phyloP scores from a whole-genome alignment of 2,888 invertebrate species.

The Dilophus febrilis region DNA sequence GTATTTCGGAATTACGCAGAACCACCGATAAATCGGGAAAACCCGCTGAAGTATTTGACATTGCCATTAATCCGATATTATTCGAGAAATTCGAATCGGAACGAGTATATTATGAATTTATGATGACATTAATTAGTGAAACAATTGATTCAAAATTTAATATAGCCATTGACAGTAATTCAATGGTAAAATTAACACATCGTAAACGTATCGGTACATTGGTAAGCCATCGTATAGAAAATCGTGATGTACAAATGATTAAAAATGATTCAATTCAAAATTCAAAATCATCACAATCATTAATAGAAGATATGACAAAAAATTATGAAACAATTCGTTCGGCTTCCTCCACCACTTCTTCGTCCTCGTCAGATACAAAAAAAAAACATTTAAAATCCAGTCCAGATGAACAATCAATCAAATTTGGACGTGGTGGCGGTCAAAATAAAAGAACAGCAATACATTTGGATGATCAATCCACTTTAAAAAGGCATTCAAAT shows the following conservation, averaged over 20 bases:
- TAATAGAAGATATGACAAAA: slow-evolving; percentile 1
- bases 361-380: too few relatives aligned
- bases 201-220: slow-evolving; percentile 56
- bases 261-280: slow-evolving; percentile 3
- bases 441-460: too few relatives aligned
- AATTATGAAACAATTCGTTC: not conserved
- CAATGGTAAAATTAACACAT: slow-evolving; percentile 51
- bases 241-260: slow-evolving; percentile 32
- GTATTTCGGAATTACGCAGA: slow-evolving; percentile 64
- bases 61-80: slow-evolving; percentile 65
- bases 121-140: slow-evolving; percentile 62
- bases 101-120: slow-evolving; percentile 57
- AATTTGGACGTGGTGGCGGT: too few relatives aligned
- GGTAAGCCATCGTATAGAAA: slow-evolving; percentile 56
- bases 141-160: slow-evolving; percentile 64
- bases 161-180: slow-evolving; percentile 45
- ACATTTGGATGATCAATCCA: too few relatives aligned
- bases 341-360: too few relatives aligned
- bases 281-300: not conserved
- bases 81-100: slow-evolving; percentile 55
- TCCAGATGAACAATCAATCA: too few relatives aligned
- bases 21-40: slow-evolving; percentile 63
- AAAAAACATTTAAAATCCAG: too few relatives aligned
- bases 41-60: slow-evolving; percentile 60
- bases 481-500: too few relatives aligned